Base-by-base conservation (phyloP, 1,140 invertebrate species). In the Ruditapes philippinarum region DNA sequence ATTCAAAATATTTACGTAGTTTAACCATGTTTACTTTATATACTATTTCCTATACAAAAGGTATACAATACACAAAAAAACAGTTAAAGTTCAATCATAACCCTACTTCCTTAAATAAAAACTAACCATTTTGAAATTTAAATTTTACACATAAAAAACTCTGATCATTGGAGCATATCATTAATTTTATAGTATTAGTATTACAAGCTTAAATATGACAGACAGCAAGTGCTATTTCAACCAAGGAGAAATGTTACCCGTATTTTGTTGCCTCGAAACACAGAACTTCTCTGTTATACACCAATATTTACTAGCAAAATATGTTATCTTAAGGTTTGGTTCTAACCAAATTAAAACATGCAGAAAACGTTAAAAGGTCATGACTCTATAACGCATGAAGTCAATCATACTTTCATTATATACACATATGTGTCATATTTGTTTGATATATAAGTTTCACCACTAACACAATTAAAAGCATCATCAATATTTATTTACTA, bases 1-100 rank as follows among this genome's bases (percentile, higher is more conserved):
- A 76, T 80, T 88, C 85, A 88, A 79, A 88, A 88, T 88, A 80
- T 88, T 88, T 88, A 88, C 65, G 68, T 84, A 84, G n/a, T 68
- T 80, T 60, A 19, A 0, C 36, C 85, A 62, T 79, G 85, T 88
- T 70, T 79, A 70, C 25, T 38, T 54, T 88, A 80, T 80, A 88
- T 88, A 62, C 51, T 65, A 78, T 36, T 57, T 49, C 42, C 14
- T 84, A 84, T 57, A 79, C 40, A 79, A 62, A 38, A 31, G 33
- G n/a, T 4, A 49, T 40, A 88, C 85, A 88, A 88, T 78, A 78
- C 74, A 80, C 40, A 40, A 88, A 80, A 88, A 79, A 40, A 45
- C 33, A 76, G 42, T 51, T 76, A 68, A 45, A 74, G 83, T 76
- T 62, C 79, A 81, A 65, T 81, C 79, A 81, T 54, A 49, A 49